Evolutionary conservation across 2,797 vertebrate genomes (phyloP), one percentile per base, ranked within the genome.

Genomic region (Thaleichthys pacificus): DNA sequence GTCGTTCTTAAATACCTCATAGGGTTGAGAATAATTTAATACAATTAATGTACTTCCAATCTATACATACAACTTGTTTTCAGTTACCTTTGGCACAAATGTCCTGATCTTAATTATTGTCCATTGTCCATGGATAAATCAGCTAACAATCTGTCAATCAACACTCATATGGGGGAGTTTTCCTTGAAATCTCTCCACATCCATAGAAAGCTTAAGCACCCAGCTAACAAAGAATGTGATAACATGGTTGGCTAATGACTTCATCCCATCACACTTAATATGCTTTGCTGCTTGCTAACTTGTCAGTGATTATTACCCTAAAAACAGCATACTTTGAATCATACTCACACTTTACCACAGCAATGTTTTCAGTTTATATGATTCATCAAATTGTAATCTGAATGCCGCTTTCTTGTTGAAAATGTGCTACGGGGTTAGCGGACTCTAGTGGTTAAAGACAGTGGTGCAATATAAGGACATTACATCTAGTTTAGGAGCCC

Each of bases 361-460:
- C 38, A 42, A 9, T 42, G 11, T 38, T 42, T 42, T 42, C 51
- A 54, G 51, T 54, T 54, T 54, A n/a, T 4, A n/a, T 17, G 17
- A n/a, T 54, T 54, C 1, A 6, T 54, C 51, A 5, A 17, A 56
- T n/a, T 56, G 42, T 11, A 47, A 47, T 8, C 11, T 47, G 42
- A 14, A 14, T 11, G 42, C 42, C 42, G 1, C 19, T n/a, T n/a
- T n/a, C 2, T 19, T 56, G 51, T 56, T n/a, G 51, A 56, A 56
- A 17, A 17, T 47, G 75, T 70, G 26, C 19, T 61, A 5, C 66
- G 68, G 32, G n/a, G 62, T n/a, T 79, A 69, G 77, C 56, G 6
- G 75, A 0, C 80, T 81, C 88, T 86, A 75, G 82, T 84, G 88
- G 84, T 47, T 73, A 32, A 69, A 6, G 1, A 12, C 17, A 60